A percentile compares a stretch with the other conserved stretches of the same genome.
Evolutionary conservation across 2,888 invertebrate genomes (phyloP).

Genomic region (Sepioteuthis lessoniana): DNA sequence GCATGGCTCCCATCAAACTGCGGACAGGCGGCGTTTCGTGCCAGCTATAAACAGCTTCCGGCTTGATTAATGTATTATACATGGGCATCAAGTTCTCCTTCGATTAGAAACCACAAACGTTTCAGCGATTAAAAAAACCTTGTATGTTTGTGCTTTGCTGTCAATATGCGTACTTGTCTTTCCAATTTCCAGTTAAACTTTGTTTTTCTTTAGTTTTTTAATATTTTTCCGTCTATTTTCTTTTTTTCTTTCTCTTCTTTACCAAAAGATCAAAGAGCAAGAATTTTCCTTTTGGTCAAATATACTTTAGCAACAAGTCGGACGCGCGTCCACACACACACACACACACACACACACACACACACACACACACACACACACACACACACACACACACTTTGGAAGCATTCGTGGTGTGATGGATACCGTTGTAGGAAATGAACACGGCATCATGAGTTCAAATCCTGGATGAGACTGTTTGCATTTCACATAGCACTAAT

Average conservation of each 20-base stretch:
- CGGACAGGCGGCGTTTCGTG: background rate
- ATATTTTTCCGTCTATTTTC: too few relatives aligned
- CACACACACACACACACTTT: too few relatives aligned
- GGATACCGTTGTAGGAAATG: too few relatives aligned
- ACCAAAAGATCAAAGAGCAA: background rate
- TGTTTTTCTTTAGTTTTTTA: background rate
- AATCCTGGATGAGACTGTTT: too few relatives aligned
- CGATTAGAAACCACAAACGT: slow-evolving; percentile 2
- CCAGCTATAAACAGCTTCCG: background rate
- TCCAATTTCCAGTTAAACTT: too few relatives aligned
- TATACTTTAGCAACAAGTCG: background rate
- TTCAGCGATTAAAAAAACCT: background rate
- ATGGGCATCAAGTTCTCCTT: background rate
- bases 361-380: too few relatives aligned
- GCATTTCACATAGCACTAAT: too few relatives aligned
- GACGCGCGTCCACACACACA: too few relatives aligned
- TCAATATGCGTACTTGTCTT: background rate
- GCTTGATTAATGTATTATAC: slow-evolving; percentile 10
- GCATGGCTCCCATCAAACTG: background rate
- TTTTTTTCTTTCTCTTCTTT: background rate
- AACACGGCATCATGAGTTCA: too few relatives aligned
- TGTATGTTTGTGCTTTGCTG: background rate
- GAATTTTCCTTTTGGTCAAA: background rate
- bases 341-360: too few relatives aligned
- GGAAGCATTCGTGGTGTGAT: too few relatives aligned